Evolutionary conservation across 2,888 invertebrate species (phyloP).

Genomic region (Plebejus melissa): DNA sequence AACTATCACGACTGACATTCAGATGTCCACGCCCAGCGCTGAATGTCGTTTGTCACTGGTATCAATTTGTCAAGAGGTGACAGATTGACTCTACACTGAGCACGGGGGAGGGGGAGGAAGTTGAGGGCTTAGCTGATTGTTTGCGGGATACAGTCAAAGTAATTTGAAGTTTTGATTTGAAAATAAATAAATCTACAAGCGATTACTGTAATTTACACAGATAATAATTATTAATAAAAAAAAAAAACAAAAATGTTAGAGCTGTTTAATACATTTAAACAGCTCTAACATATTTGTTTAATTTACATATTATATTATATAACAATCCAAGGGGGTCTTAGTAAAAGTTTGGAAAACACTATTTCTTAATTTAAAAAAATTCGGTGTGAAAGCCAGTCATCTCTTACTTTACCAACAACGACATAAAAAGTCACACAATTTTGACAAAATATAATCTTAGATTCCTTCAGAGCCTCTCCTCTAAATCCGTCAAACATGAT

Average conservation of each 20-base stretch:
- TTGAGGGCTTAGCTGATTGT: background rate
- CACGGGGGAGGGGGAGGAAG: background rate
- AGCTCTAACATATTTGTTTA: no score
- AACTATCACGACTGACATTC: slow-evolving; percentile 19
- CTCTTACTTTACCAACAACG: background rate
- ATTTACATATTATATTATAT: no score
- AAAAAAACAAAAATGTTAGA: no score
- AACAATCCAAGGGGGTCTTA: background rate
- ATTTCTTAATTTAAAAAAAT: background rate
- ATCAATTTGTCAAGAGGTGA: background rate
- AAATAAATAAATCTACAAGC: background rate
- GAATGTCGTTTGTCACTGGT: background rate
- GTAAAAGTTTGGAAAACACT: background rate
- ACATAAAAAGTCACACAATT: background rate
- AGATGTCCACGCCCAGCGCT: slow-evolving; percentile 11
- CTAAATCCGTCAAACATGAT: background rate
- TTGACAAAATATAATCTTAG: background rate
- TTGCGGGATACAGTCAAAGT: background rate
- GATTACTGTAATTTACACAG: no score
- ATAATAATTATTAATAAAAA: no score
- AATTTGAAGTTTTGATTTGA: background rate
- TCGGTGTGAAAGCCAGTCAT: no score
- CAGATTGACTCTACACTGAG: background rate
- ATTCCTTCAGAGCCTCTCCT: background rate
- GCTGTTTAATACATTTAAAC: background rate